phyloP scores from a whole-genome alignment of 2,888 invertebrate genomes.

The Drosophila formosana region DNA sequence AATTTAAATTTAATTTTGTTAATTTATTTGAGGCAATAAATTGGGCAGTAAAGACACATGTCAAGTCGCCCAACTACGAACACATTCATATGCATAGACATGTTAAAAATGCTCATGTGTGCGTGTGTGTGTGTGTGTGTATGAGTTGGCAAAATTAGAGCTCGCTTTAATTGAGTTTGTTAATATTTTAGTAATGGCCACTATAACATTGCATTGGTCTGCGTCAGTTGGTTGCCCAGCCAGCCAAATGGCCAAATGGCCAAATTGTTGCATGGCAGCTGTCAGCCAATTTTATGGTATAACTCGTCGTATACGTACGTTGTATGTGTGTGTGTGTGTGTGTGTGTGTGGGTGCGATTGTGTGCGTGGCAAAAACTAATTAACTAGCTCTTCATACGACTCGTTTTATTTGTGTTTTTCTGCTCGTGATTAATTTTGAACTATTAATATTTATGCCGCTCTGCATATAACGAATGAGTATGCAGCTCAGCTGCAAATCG shows the following conservation, averaged over 20 bases:
- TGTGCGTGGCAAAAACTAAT: conserved; percentile 73
- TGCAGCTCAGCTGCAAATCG: conserved; percentile 26
- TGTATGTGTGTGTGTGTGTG: neutral
- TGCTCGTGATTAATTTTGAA: conserved; percentile 72
- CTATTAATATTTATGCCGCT: conserved; percentile 75
- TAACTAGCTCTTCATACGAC: conserved; percentile 67
- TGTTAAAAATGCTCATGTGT: conserved; percentile 56
- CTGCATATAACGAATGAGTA: conserved; percentile 42
- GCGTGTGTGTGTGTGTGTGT: conserved; percentile 15
- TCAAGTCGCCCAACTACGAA: conserved; percentile 37
- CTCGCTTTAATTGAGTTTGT: conserved; percentile 79
- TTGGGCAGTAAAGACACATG: conserved; percentile 71
- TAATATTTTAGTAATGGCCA: conserved; percentile 78
- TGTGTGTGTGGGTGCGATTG: conserved; percentile 8
- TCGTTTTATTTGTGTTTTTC: conserved; percentile 30
- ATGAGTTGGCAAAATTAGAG: conserved; percentile 63
- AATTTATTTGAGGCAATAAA: conserved; percentile 78
- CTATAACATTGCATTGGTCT: conserved; percentile 52
- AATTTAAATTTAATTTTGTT: conserved; percentile 79
- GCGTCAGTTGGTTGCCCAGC: conserved; percentile 7
- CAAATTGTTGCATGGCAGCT: conserved; percentile 72
- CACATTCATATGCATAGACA: conserved; percentile 50
- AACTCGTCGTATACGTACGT: conserved; percentile 30
- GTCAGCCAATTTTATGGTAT: conserved; percentile 69
- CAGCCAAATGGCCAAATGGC: conserved; percentile 38